A percentile compares a stretch with the other conserved stretches of the same genome.
phyloP scores from a whole-genome alignment of 2,797 vertebrate genomes.

The Chiroxiphia lanceolata region DNA sequence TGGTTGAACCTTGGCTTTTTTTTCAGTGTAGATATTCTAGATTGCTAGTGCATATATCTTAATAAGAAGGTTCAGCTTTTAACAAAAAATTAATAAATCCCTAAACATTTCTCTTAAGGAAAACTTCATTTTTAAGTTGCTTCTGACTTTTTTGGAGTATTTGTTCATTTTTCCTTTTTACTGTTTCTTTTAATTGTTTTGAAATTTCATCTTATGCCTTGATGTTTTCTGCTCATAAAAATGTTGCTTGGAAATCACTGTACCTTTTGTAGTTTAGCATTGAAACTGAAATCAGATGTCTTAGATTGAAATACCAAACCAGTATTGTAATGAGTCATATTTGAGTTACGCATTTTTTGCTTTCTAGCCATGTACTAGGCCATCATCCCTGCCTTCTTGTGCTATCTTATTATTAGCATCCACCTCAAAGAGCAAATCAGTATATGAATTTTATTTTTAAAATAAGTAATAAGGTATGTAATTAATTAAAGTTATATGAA shows the following conservation, averaged over 20 bases:
- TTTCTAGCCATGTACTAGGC: not conserved
- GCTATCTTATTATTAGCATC: not conserved
- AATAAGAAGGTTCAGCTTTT: not conserved
- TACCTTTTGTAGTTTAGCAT: not conserved
- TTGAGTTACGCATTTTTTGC: not conserved
- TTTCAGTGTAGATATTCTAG: not conserved
- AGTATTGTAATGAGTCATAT: not conserved
- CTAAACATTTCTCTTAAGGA: not conserved
- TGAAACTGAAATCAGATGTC: not conserved
- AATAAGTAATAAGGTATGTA: not conserved
- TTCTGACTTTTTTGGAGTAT: not conserved
- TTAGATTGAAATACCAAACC: not conserved
- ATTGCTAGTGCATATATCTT: not conserved
- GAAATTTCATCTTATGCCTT: not conserved
- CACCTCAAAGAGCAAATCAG: not conserved
- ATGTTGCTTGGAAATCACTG: not conserved
- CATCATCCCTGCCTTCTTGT: not conserved
- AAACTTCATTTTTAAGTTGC: not conserved
- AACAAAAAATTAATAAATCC: accelerated
- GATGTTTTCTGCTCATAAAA: not conserved
- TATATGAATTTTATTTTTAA: not conserved
- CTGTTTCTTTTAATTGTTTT: not conserved
- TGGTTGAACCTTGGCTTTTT: not conserved
- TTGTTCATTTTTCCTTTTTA: not conserved
- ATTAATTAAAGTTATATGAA: not conserved